Conservation (phyloP, 2,888 invertebrate species). For the Andrena dorsata region DNA sequence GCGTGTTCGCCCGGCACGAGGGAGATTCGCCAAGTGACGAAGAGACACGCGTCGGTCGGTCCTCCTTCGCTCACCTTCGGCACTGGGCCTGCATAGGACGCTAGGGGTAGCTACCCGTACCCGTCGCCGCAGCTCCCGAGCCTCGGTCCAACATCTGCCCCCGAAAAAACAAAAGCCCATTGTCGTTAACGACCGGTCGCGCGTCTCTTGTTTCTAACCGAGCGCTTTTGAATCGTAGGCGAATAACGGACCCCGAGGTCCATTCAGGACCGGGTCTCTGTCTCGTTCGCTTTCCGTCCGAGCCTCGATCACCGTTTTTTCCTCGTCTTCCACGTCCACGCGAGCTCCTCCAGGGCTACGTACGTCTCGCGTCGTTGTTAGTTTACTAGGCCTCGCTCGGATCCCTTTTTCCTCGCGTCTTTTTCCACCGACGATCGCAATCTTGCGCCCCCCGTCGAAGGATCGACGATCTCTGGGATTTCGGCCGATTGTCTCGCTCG, state of each 20-base stretch:
- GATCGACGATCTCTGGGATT: conserved; percentile 40
- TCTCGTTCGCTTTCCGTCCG: conserved; percentile 54
- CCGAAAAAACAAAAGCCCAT: conserved; percentile 85
- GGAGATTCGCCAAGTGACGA: conserved; percentile 64
- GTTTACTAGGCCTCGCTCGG: neutral
- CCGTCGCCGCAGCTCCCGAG: conserved; percentile 64
- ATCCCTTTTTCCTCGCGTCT: neutral
- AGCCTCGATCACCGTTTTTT: conserved; percentile 32
- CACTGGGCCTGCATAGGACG: conserved; percentile 43
- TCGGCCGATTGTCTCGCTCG: too few relatives aligned
- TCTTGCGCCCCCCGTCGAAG: conserved; percentile 63
- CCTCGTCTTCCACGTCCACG: neutral
- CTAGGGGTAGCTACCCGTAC: conserved; percentile 55
- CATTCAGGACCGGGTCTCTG: conserved; percentile 70
- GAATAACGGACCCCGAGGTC: conserved; percentile 83
- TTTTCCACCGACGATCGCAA: conserved; percentile 66
- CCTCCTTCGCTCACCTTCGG: conserved; percentile 68
- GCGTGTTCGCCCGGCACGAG: conserved; percentile 36
- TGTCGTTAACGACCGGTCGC: conserved; percentile 85
- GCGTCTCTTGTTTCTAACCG: conserved; percentile 85
- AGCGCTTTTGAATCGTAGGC: conserved; percentile 85
- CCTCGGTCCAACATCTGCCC: conserved; percentile 84
- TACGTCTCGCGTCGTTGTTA: neutral
- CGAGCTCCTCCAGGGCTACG: neutral
- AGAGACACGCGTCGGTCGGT: conserved; percentile 65